Evolutionary conservation across 1,140 invertebrate species (phyloP).

Genomic region (Atta colombica): DNA sequence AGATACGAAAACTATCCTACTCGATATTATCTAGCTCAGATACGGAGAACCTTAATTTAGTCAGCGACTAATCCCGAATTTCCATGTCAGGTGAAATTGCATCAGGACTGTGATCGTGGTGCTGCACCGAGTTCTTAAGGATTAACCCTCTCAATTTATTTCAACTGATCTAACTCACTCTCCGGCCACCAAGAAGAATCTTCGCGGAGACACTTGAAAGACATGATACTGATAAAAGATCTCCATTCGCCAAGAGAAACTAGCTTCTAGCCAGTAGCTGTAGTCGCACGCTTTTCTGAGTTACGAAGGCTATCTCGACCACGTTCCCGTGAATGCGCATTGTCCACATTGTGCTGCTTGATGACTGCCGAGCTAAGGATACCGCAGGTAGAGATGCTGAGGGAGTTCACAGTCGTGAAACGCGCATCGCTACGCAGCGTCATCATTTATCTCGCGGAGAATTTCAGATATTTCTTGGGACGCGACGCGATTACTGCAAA

Average conservation of each 20-base stretch:
- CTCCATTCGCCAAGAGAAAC: constrained; percentile 41
- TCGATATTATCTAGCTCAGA: neutral
- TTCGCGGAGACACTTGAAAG: constrained; percentile 54
- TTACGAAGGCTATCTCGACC: constrained; percentile 31
- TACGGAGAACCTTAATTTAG: constrained; percentile 30
- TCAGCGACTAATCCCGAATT: constrained; percentile 50
- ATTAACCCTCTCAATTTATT: constrained; percentile 68
- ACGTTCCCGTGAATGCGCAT: constrained; percentile 45
- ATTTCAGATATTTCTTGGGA: constrained; percentile 43
- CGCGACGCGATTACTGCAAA: constrained; percentile 30
- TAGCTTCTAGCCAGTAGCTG: neutral
- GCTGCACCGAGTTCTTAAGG: neutral
- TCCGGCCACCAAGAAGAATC: constrained; percentile 40
- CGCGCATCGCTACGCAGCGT: constrained; percentile 11
- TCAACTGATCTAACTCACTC: constrained; percentile 41
- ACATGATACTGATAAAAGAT: constrained; percentile 67
- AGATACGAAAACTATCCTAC: constrained; percentile 29
- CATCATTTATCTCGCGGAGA: constrained; percentile 46
- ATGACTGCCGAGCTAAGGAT: constrained; percentile 58
- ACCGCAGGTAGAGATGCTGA: neutral
- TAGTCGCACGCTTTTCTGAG: neutral
- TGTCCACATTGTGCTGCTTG: constrained; percentile 46
- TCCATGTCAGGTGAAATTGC: constrained; percentile 8
- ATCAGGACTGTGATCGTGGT: neutral
- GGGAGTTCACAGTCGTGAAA: constrained; percentile 23